Evolutionary conservation across 2,888 invertebrate species (phyloP).

Genomic region (Notodonta ziczac): DNA sequence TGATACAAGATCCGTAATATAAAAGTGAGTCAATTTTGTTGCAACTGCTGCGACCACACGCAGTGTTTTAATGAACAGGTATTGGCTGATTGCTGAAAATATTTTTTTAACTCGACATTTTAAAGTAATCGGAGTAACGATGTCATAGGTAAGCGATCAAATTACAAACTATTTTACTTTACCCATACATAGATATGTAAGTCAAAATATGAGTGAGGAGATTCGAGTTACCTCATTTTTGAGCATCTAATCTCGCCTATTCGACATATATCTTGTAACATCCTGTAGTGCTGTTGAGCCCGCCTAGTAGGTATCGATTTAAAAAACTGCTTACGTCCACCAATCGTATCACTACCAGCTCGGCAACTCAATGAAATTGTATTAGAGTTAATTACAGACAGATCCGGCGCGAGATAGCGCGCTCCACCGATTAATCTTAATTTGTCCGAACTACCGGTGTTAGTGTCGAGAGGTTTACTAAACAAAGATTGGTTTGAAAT

Average conservation of each 20-base stretch:
- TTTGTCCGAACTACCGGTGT: conserved; percentile 41
- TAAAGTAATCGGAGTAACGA: too few relatives aligned
- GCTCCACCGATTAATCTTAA: conserved; percentile 52
- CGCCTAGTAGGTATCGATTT: conserved; percentile 18
- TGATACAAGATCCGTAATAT: neutral
- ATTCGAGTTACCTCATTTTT: neutral
- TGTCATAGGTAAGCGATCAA: too few relatives aligned
- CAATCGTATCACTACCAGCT: conserved; percentile 19
- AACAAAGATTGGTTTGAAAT: neutral
- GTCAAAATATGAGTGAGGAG: too few relatives aligned
- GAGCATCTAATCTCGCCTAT: neutral
- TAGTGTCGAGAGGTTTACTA: conserved; percentile 6
- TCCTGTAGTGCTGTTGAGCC: conserved; percentile 6
- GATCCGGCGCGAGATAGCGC: conserved; percentile 49
- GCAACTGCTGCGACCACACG: neutral
- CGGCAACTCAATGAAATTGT: conserved; percentile 41
- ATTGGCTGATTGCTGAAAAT: neutral
- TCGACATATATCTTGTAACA: neutral
- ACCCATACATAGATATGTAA: too few relatives aligned
- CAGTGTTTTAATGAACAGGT: conserved; percentile 3
- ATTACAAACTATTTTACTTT: too few relatives aligned
- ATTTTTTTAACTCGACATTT: neutral
- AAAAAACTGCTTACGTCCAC: conserved; percentile 15
- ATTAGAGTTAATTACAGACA: conserved; percentile 57
- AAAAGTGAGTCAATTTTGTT: neutral